Evolutionary conservation across 2,888 invertebrate species (phyloP).

Genomic region (Melinaea marsaeus): DNA sequence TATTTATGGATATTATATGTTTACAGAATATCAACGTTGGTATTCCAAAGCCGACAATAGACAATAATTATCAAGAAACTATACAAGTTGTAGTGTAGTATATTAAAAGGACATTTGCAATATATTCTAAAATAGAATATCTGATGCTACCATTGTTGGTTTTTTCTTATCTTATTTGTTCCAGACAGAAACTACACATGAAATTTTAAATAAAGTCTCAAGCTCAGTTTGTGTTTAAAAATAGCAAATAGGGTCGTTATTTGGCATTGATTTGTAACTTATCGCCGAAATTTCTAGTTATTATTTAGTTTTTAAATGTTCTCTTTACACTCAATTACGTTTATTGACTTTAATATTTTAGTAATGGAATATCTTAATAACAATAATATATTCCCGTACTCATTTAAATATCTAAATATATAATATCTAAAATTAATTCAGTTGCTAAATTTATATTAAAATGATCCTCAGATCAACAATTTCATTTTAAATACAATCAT

Average conservation of each 20-base stretch:
- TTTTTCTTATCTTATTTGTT: constrained; percentile 25
- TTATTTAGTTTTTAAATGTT: not conserved
- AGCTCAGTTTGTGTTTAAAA: constrained; percentile 28
- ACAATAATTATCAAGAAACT: not conserved
- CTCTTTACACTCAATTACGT: not conserved
- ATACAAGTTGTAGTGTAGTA: not conserved
- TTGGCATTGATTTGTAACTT: constrained; percentile 22
- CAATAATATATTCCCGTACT: too few species aligned
- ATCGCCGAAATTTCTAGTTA: constrained; percentile 13
- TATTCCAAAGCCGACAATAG: not conserved
- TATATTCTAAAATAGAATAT: constrained; percentile 9
- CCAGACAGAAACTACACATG: too few species aligned
- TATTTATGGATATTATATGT: too few species aligned
- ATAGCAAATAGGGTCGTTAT: constrained; percentile 26
- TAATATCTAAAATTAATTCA: not conserved
- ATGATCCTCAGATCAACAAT: not conserved
- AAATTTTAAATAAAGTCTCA: constrained; percentile 17
- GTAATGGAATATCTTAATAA: too few species aligned
- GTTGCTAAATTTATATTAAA: not conserved
- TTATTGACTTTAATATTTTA: not conserved
- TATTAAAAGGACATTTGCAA: not conserved
- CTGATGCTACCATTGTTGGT: constrained; percentile 17
- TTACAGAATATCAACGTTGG: not conserved
- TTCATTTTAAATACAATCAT: constrained; percentile 1
- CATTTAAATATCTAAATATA: too few species aligned